These are phyloP conservation scores for Cyrtonyx montezumae DNA, from an alignment of 2,113 vertebrate species.

Conservation along the genomic window DNA sequence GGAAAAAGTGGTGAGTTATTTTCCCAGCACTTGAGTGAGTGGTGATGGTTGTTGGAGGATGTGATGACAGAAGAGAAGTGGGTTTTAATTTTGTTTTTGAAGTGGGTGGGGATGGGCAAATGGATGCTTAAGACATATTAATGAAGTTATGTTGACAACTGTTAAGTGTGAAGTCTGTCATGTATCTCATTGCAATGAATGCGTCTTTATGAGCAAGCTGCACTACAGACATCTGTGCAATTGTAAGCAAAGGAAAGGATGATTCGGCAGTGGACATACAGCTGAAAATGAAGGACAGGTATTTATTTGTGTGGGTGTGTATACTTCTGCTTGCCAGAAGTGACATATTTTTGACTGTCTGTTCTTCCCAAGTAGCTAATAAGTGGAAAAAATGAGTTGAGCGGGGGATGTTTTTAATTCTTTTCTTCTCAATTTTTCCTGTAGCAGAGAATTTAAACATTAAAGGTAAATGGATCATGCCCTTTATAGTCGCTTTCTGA, in stretches of 20 bases:
- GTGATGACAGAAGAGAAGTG: conserved; percentile 44
- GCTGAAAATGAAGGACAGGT: conserved; percentile 15
- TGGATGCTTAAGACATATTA: conserved; percentile 48
- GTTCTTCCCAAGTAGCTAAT: conserved; percentile 6
- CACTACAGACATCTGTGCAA: conserved; percentile 36
- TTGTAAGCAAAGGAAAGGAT: conserved; percentile 34
- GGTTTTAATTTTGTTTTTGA: conserved; percentile 40
- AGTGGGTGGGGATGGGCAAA: conserved; percentile 20
- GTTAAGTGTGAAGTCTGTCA: conserved; percentile 66
- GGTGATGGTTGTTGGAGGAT: conserved; percentile 40
- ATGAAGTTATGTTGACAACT: conserved; percentile 66
- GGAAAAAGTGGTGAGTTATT: not conserved
- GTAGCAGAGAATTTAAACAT: not conserved
- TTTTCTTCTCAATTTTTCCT: not conserved
- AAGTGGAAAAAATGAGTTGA: not conserved
- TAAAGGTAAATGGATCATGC: not conserved
- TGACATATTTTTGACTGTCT: not conserved
- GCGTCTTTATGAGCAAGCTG: conserved; percentile 34
- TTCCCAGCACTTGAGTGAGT: conserved; percentile 43
- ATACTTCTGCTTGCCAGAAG: conserved; percentile 2
- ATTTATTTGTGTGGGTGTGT: not conserved
- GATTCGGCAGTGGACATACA: conserved; percentile 2
- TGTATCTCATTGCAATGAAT: conserved; percentile 44
- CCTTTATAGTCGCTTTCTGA: not conserved
- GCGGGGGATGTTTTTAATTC: not conserved